Conservation (phyloP, 2,888 invertebrate genomes). For the Galeruca laticollis region DNA sequence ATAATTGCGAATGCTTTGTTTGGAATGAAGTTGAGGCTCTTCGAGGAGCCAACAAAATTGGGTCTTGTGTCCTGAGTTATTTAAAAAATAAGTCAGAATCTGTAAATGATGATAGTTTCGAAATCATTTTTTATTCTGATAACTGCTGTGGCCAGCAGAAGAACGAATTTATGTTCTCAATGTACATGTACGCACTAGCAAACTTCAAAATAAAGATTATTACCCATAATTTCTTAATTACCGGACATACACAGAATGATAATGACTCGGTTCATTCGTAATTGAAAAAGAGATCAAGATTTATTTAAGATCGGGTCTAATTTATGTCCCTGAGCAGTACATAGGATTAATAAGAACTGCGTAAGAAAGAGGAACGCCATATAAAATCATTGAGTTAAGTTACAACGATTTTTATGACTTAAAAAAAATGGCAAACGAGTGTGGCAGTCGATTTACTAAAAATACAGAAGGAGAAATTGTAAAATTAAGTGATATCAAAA, state of each 20-base stretch:
- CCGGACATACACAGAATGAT: constrained; percentile 28
- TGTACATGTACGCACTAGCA: constrained; percentile 25
- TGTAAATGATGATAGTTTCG: constrained; percentile 2
- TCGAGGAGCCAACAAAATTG: constrained; percentile 22
- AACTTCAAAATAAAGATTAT: constrained; percentile 26
- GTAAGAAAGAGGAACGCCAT: constrained; percentile 12
- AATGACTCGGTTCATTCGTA: constrained; percentile 26
- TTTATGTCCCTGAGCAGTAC: constrained; percentile 32
- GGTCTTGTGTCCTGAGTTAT: constrained; percentile 10
- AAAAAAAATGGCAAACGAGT: constrained; percentile 11
- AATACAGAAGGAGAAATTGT: not conserved
- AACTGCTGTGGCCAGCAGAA: constrained; percentile 27
- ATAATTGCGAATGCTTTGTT: constrained; percentile 15
- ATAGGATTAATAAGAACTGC: constrained; percentile 1
- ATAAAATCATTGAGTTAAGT: constrained; percentile 24
- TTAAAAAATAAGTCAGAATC: constrained; percentile 12
- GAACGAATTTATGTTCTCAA: constrained; percentile 9
- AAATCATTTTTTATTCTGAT: constrained; percentile 24
- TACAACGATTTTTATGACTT: constrained; percentile 16
- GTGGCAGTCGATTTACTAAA: not conserved
- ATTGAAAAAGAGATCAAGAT: constrained; percentile 35
- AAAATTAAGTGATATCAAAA: constrained; percentile 1
- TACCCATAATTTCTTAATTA: too few relatives aligned
- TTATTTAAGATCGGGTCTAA: constrained; percentile 21
- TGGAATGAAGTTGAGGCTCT: constrained; percentile 19